phyloP scores from a whole-genome alignment of 2,797 vertebrate genomes.

The Urophycis tenuis region DNA sequence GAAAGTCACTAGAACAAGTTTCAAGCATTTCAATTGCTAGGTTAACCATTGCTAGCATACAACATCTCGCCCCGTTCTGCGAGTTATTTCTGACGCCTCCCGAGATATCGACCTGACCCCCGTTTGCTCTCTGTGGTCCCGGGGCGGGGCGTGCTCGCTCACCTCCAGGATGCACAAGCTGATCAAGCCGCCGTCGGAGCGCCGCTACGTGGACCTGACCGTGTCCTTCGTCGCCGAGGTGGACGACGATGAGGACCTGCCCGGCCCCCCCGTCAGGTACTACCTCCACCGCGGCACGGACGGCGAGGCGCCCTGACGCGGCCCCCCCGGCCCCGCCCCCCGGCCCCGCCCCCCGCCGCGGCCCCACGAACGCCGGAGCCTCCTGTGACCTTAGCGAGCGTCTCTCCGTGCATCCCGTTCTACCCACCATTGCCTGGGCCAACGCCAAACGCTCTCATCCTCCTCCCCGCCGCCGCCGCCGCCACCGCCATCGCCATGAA shows the following conservation, averaged over 20 bases:
- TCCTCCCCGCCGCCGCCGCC: constrained; percentile 1
- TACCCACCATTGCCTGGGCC: constrained; percentile 33
- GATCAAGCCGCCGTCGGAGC: constrained; percentile 86
- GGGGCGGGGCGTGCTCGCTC: not conserved
- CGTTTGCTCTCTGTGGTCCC: not conserved
- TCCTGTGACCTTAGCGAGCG: constrained; percentile 55
- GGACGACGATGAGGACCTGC: constrained; percentile 91
- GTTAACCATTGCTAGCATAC: too few species aligned
- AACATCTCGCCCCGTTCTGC: too few species aligned
- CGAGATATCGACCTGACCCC: not conserved
- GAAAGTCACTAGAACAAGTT: too few species aligned
- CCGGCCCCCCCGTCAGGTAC: constrained; percentile 94
- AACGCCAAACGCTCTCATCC: constrained; percentile 41
- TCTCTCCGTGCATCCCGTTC: constrained; percentile 45
- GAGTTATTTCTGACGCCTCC: not conserved
- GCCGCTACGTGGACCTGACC: constrained; percentile 93
- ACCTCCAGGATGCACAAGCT: constrained; percentile 90
- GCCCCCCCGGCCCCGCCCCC: too few species aligned
- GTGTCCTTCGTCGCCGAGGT: constrained; percentile 91
- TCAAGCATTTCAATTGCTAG: too few species aligned
- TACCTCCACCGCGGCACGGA: constrained; percentile 77
- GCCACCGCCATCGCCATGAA: not conserved
- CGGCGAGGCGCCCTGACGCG: constrained; percentile 59
- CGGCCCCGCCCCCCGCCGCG: constrained; percentile 16
- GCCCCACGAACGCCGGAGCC: constrained; percentile 32